Base-by-base conservation (phyloP, 2,888 invertebrate species). In the Thecocarcelia acutangulata region DNA sequence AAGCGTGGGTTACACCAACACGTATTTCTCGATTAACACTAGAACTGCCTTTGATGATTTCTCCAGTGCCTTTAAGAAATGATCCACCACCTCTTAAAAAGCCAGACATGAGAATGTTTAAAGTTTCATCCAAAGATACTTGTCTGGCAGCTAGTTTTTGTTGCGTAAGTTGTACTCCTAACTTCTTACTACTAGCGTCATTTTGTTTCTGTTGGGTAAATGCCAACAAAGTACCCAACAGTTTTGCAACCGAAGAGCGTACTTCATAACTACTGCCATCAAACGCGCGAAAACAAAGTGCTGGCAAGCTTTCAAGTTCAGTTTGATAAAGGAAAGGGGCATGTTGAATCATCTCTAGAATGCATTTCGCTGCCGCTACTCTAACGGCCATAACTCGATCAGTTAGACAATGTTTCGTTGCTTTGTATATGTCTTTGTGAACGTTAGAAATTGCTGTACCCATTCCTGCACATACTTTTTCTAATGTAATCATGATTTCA, bases 1-100 rank as follows among this genome's bases (percentile, higher is more conserved):
- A 99, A 0, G 98, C 96, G 92, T 99, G 97, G 4, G 99, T 98
- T 0, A 99, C 97, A 79, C 99, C 99, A 76, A 99, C 98, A 84
- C 99, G 93, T 72, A 99, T 97, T 93, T 99, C 99, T 83, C 98
- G 93, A 90, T 97, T 98, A 0, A 98, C 96, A 9, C 96, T 96
- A 0, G 97, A 96, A 84, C 96, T 96, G 4, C 98, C 97, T 91
- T 98, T 98, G 85, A 98, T 98, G 88, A 98, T 98, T 91, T 98
- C 98, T 0, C 96, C 96, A 13, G 96, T 95, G 19, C 97, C 97
- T 91, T 98, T 98, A 24, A 98, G 92, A 89, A 98, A 98, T 0
- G 97, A 96, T 2, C 95, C 96, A 13, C 98, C 98, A 0, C 99
- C 98, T 80, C 97, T 93, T 4, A 99, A 91, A 91, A 99, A 99